phyloP scores from a whole-genome alignment of 1,140 invertebrate genomes.

The Drosophila micromelanica region DNA sequence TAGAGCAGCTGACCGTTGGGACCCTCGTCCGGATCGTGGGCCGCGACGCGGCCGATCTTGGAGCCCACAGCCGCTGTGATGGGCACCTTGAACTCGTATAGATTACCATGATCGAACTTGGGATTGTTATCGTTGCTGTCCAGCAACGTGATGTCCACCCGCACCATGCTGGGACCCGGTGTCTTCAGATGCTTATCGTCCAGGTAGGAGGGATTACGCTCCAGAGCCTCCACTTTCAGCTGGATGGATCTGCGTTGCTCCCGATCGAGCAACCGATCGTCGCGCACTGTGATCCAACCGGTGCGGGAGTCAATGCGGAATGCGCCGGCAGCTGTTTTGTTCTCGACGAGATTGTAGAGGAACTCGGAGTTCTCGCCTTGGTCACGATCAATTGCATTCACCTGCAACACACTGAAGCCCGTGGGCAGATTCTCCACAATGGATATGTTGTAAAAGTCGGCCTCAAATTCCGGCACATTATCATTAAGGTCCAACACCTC shows the following conservation, averaged over 20 bases:
- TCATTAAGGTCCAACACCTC: conserved; percentile 93
- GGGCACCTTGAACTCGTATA: conserved; percentile 91
- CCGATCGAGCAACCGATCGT: conserved; percentile 91
- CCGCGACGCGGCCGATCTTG: conserved; percentile 89
- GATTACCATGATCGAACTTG: conserved; percentile 91
- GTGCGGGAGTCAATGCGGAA: conserved; percentile 91
- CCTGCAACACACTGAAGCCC: conserved; percentile 93
- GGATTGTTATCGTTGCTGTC: conserved; percentile 96
- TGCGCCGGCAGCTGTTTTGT: conserved; percentile 89
- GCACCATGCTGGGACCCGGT: conserved; percentile 86
- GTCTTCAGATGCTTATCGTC: conserved; percentile 66
- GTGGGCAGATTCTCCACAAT: conserved; percentile 96
- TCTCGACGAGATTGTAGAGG: conserved; percentile 88
- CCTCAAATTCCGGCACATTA: conserved; percentile 93
- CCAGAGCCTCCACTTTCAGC: conserved; percentile 91
- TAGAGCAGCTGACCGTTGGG: conserved; percentile 92
- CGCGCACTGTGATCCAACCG: conserved; percentile 94
- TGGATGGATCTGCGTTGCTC: conserved; percentile 89
- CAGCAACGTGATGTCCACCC: conserved; percentile 91
- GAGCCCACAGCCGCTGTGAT: conserved; percentile 88
- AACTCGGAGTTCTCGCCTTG: conserved; percentile 94
- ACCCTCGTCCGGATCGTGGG: conserved; percentile 92
- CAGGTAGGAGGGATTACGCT: conserved; percentile 84
- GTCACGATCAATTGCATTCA: conserved; percentile 91
- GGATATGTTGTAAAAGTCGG: conserved; percentile 95